Conservation (phyloP, 2,888 invertebrate genomes). For the Petrophora chlorosata region DNA sequence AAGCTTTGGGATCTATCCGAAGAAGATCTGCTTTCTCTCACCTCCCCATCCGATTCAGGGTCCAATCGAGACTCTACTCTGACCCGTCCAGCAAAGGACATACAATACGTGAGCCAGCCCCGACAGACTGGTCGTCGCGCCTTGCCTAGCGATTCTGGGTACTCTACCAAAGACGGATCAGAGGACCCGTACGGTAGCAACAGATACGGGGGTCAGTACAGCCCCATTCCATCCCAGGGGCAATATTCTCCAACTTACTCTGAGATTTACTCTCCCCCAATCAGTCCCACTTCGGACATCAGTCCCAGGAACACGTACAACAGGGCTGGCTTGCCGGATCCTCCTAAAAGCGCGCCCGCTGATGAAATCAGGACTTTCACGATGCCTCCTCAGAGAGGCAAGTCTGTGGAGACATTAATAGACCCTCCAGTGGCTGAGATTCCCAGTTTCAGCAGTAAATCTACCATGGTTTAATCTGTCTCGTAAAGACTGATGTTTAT, state of each 20-base stretch:
- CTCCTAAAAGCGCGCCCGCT: slow-evolving; percentile 71
- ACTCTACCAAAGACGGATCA: slow-evolving; percentile 73
- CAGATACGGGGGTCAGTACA: slow-evolving; percentile 69
- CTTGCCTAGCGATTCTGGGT: slow-evolving; percentile 77
- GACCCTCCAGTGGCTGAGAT: slow-evolving; percentile 68
- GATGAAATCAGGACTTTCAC: slow-evolving; percentile 74
- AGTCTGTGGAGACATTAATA: slow-evolving; percentile 74
- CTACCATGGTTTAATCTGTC: slow-evolving; percentile 72
- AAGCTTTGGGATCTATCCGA: slow-evolving; percentile 91
- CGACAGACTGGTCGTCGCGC: slow-evolving; percentile 84
- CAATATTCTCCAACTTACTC: slow-evolving; percentile 76
- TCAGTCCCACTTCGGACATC: slow-evolving; percentile 73
- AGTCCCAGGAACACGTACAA: slow-evolving; percentile 72
- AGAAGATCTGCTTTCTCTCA: slow-evolving; percentile 83
- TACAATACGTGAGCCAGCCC: slow-evolving; percentile 84
- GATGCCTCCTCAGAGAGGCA: slow-evolving; percentile 69
- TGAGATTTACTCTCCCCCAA: slow-evolving; percentile 79
- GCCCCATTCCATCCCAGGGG: slow-evolving; percentile 72
- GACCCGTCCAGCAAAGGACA: slow-evolving; percentile 85
- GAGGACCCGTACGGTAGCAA: slow-evolving; percentile 69
- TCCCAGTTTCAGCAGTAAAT: slow-evolving; percentile 70
- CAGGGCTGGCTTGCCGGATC: slow-evolving; percentile 68
- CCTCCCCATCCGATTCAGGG: slow-evolving; percentile 84
- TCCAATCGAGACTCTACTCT: slow-evolving; percentile 82
- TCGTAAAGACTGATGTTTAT: slow-evolving; percentile 3